Evolutionary conservation across 2,797 vertebrate genomes (phyloP).

Genomic region (Hapalemur alaotrensis): DNA sequence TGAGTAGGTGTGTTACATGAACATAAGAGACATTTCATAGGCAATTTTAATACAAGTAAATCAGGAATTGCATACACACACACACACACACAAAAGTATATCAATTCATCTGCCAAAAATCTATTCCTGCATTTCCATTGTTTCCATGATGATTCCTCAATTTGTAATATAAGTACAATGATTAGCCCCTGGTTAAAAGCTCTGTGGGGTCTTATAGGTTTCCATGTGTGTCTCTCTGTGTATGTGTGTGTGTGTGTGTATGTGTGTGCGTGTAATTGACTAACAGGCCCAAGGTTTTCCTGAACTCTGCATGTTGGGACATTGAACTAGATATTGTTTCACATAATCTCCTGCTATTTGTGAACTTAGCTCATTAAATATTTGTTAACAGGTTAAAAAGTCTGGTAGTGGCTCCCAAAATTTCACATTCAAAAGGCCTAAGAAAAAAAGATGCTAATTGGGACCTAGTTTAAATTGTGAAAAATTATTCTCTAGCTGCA

Average conservation of each 20-base stretch:
- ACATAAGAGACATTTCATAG: background rate
- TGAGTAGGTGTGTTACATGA: background rate
- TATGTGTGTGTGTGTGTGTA: too few species aligned
- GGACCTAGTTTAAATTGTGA: constrained; percentile 35
- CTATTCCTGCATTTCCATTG: background rate
- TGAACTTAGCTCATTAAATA: constrained; percentile 17
- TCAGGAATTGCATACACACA: background rate
- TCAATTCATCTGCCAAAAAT: background rate
- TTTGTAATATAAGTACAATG: background rate
- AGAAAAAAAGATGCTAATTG: constrained; percentile 11
- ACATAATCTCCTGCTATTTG: background rate
- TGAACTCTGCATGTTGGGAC: background rate
- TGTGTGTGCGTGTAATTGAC: background rate
- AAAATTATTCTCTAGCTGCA: background rate
- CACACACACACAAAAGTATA: too few species aligned
- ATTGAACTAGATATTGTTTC: background rate
- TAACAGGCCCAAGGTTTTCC: background rate
- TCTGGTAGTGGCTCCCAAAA: background rate
- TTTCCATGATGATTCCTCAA: background rate
- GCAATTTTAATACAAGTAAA: background rate
- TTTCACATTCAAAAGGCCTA: background rate
- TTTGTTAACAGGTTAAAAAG: background rate
- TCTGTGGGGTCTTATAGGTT: background rate
- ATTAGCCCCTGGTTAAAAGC: background rate
- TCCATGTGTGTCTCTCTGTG: background rate